Base-by-base conservation (phyloP, 2,113 vertebrate species). In the Oreochromis spilurus region DNA sequence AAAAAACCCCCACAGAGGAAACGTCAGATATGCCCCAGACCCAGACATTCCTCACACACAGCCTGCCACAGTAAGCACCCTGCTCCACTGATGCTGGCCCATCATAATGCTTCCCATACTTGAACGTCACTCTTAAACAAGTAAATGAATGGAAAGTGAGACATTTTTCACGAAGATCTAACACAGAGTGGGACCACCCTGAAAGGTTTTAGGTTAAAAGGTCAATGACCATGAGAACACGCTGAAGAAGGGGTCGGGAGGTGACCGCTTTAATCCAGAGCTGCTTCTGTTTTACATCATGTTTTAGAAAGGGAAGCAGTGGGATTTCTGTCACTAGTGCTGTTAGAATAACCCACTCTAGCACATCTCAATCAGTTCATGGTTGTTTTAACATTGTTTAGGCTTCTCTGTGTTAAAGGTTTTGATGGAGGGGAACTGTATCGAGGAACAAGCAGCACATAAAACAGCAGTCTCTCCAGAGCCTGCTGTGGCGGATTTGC, bases 21-120 rank as follows among this genome's bases (percentile, higher is more conserved):
- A 96, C 84, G 84, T 93, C 90, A 96, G 94, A 94, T 92, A 92
- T 95, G 94, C 92, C 93, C 92, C 82, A 89, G 93, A 96, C 92
- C 91, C 94, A 95, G 92, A 94, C 95, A 95, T 96, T 97, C 96
- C 81, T 84, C 94, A 75, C 91, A 90, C 85, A 88, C 52, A 78
- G 89, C 65, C 89, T 81, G 90, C 86, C 84, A 83, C 93, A 82
- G 82, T 88, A 82, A 89, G 84, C 90, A 87, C 89, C 89, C 85
- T 82, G 88, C 89, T 91, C 88, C 81, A 87, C 81, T 62, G 54
- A 82, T 50, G 84, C 84, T 24, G 50, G 21, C n/a, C 72, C 8
- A 29, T 84, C 72, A 17, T 65, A 79, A 81, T 67, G 70, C 70
- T 75, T 52, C 82, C 78, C 4, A 84, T 50, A 58, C 9, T 19